Evolutionary conservation across 2,888 invertebrate species (phyloP).

Genomic region (Mythimna impura): DNA sequence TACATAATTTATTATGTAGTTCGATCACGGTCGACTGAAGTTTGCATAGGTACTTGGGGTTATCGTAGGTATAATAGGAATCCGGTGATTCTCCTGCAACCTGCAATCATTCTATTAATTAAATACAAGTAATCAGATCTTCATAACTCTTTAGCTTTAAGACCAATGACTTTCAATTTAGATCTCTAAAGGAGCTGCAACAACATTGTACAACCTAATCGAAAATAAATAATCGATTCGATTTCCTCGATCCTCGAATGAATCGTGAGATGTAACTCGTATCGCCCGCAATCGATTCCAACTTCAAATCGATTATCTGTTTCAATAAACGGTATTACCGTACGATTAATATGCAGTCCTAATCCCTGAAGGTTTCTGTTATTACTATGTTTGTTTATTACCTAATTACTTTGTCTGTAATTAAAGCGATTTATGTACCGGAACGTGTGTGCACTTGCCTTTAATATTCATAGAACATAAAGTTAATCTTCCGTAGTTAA

Average conservation of each 20-base stretch:
- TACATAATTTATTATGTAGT: neutral
- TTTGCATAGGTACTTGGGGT: neutral
- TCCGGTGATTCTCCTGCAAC: neutral
- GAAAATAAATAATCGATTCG: conserved; percentile 75
- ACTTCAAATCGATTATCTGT: conserved; percentile 55
- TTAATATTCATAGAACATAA: conserved; percentile 55
- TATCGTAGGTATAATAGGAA: neutral
- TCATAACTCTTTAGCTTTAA: neutral
- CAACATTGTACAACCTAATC: conserved; percentile 58
- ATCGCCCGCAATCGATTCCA: conserved; percentile 60
- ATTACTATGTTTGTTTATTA: conserved; percentile 42
- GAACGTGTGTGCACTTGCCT: conserved; percentile 50
- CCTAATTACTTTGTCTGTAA: conserved; percentile 43
- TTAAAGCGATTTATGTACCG: conserved; percentile 50
- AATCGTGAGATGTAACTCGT: conserved; percentile 55
- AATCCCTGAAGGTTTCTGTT: conserved; percentile 36
- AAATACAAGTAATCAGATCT: neutral
- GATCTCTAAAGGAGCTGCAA: neutral
- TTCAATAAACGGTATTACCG: conserved; percentile 57
- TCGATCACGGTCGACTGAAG: neutral
- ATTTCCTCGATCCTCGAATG: conserved; percentile 58
- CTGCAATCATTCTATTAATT: conserved; percentile 2
- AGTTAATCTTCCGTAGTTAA: conserved; percentile 49
- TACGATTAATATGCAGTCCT: conserved; percentile 53
- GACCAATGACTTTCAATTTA: neutral